Evolutionary conservation across 92 coral and sea anemone species (phyloP).

Genomic region (Heteractis magnifica): DNA sequence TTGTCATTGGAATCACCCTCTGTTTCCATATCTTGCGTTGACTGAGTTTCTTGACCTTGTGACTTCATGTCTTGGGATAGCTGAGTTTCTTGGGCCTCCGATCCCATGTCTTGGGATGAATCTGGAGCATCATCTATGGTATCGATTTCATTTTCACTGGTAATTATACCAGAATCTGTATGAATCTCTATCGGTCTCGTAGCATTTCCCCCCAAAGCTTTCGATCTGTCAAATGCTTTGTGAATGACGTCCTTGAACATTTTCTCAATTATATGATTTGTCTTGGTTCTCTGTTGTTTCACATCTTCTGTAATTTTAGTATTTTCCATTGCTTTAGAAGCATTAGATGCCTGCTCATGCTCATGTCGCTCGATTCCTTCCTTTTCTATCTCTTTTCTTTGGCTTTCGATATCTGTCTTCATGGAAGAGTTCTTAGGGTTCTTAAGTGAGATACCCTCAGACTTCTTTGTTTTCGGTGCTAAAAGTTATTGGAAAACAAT

Average conservation of each 20-base stretch:
- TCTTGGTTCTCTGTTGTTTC: neutral
- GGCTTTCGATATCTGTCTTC: neutral
- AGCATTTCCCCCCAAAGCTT: neutral
- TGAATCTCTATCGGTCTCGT: constrained; percentile 18
- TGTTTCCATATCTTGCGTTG: neutral
- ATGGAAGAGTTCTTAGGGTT: no score
- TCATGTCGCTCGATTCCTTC: neutral
- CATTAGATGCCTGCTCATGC: neutral
- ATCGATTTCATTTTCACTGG: constrained; percentile 28
- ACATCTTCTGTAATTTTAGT: neutral
- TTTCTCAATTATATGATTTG: constrained; percentile 14
- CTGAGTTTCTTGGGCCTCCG: neutral
- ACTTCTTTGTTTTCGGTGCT: neutral
- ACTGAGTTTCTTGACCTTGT: neutral
- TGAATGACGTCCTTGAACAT: constrained; percentile 42
- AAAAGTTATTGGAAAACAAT: neutral
- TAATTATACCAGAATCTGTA: constrained; percentile 30
- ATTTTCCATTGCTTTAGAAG: neutral
- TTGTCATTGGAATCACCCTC: neutral
- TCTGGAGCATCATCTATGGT: constrained; percentile 36
- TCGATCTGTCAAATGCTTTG: constrained; percentile 18
- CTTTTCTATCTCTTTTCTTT: neutral
- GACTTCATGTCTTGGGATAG: neutral
- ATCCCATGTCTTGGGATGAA: neutral
- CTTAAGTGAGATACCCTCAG: neutral